phyloP scores from a whole-genome alignment of 1,140 invertebrate species.

The Pseudomyrmex dendroicus region DNA sequence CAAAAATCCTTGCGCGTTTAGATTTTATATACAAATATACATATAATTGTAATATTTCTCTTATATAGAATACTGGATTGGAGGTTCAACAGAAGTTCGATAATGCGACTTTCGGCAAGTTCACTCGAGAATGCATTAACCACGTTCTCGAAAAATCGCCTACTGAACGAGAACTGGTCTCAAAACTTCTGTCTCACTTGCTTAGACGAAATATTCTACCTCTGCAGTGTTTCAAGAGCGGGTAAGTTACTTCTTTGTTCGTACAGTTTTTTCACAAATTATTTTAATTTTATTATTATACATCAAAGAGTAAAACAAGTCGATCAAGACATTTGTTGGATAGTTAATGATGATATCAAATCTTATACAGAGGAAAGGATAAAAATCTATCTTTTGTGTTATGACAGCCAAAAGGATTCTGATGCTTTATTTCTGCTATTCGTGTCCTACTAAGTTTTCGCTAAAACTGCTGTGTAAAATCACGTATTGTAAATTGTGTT shows the following conservation, averaged over 20 bases:
- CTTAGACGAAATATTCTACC: slow-evolving; percentile 58
- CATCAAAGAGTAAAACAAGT: too few relatives aligned
- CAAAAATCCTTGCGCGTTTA: background rate
- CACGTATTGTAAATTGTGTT: slow-evolving; percentile 41
- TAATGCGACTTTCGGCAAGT: slow-evolving; percentile 49
- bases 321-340: too few relatives aligned
- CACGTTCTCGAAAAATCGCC: slow-evolving; percentile 64
- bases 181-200: slow-evolving; percentile 63
- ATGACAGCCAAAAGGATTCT: slow-evolving; percentile 79
- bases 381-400: slow-evolving; percentile 64
- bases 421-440: slow-evolving; percentile 30
- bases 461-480: slow-evolving; percentile 39
- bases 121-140: slow-evolving; percentile 62
- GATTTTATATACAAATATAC: background rate
- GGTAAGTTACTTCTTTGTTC: slow-evolving; percentile 56
- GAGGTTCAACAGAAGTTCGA: slow-evolving; percentile 64
- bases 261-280: background rate
- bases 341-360: slow-evolving; percentile 67
- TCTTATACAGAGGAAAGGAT: slow-evolving; percentile 49
- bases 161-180: slow-evolving; percentile 58
- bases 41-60: slow-evolving; percentile 3
- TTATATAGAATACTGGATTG: slow-evolving; percentile 59
- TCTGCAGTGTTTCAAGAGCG: slow-evolving; percentile 51
- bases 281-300: too few relatives aligned
- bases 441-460: background rate